phyloP scores from a whole-genome alignment of 2,888 invertebrate genomes.

The Euclidia mi region DNA sequence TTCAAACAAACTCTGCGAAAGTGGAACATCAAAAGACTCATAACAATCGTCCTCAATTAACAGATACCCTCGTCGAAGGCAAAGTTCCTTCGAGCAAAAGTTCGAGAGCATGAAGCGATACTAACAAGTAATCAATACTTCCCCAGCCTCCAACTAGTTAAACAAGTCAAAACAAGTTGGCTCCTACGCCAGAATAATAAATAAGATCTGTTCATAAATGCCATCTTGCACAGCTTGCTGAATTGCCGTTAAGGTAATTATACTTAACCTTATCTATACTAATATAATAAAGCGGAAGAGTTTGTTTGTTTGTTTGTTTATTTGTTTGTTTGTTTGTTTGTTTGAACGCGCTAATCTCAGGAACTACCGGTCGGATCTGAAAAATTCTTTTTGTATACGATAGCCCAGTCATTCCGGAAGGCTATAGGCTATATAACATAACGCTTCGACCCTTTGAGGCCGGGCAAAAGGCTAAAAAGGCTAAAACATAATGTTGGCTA shows the following conservation, averaged over 20 bases:
- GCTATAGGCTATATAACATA: no score
- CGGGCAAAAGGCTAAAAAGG: no score
- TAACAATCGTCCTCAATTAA: background rate
- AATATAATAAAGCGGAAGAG: no score
- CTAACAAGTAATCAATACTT: slow-evolving; percentile 18
- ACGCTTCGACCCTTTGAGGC: no score
- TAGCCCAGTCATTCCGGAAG: no score
- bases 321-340: no score
- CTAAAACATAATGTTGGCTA: no score
- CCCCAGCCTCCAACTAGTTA: slow-evolving; percentile 13
- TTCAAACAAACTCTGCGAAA: background rate
- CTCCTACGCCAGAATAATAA: slow-evolving; percentile 15
- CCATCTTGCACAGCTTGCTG: background rate
- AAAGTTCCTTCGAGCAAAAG: slow-evolving; percentile 3
- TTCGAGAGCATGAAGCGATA: background rate
- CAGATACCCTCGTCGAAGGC: background rate
- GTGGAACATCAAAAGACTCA: no score
- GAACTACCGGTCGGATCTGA: no score
- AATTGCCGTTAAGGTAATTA: background rate
- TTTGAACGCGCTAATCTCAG: no score
- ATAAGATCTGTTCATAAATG: background rate
- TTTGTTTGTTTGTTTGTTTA: no score
- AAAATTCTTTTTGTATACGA: no score
- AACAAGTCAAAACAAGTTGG: slow-evolving; percentile 23
- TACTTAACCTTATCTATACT: background rate